Evolutionary conservation across 2,797 vertebrate species (phyloP).

Genomic region (Sparus aurata): DNA sequence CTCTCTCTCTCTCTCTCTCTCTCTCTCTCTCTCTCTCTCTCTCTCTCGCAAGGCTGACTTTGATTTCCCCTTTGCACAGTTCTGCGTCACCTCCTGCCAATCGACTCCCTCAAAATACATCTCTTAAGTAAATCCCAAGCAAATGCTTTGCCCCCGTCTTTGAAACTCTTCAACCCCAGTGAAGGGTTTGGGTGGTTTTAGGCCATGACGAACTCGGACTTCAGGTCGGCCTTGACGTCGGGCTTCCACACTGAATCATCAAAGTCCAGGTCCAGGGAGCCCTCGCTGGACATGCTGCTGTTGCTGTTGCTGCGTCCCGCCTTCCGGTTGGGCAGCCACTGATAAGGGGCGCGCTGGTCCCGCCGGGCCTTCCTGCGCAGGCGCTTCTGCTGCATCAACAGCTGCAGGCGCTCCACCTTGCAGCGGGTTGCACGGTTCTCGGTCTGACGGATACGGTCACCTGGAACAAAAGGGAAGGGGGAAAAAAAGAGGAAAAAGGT

Average conservation of each 20-base stretch:
- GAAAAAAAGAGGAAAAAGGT: neutral
- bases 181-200: constrained; percentile 70
- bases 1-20: constrained; percentile 19
- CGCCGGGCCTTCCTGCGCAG: constrained; percentile 94
- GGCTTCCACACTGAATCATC: constrained; percentile 98
- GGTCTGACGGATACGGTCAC: constrained; percentile 94
- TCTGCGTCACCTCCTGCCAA: constrained; percentile 57
- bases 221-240: constrained; percentile 96
- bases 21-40: constrained; percentile 17
- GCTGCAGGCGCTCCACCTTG: constrained; percentile 97
- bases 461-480: constrained; percentile 71
- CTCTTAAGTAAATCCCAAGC: constrained; percentile 68
- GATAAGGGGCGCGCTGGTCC: constrained; percentile 93
- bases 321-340: constrained; percentile 95
- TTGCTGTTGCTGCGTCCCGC: constrained; percentile 94
- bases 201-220: constrained; percentile 97
- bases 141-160: constrained; percentile 43
- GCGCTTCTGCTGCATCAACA: constrained; percentile 97
- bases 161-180: constrained; percentile 19
- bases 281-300: constrained; percentile 92
- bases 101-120: constrained; percentile 45
- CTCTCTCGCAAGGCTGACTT: constrained; percentile 43
- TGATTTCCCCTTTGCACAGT: constrained; percentile 58
- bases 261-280: constrained; percentile 96
- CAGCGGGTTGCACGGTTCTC: constrained; percentile 98